Evolutionary conservation across 2,888 invertebrate species (phyloP), one percentile per base, ranked within the genome.

Genomic region (Dione juno): DNA sequence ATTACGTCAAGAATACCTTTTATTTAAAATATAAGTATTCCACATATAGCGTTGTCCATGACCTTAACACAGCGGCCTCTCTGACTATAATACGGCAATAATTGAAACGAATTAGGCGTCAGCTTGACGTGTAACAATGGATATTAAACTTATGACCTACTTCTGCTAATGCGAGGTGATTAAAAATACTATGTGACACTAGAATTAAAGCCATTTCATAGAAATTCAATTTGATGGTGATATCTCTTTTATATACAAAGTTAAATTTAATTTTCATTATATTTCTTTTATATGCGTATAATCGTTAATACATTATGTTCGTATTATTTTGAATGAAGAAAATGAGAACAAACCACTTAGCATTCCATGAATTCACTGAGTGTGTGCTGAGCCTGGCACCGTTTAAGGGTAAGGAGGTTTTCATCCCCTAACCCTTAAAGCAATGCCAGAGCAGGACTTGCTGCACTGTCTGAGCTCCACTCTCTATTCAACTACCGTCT

Each of bases 41-140:
- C 19, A 6, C 19, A 19, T 19, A 50, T 10, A 19, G 16, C 16
- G 10, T 10, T 19, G 16, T 9, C 48, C 16, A 9, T 10, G 16
- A 11, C 19, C 50, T 50, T 11, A 5, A 54, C 35, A 37, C 54
- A 35, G 35, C 54, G n/a, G 54, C 0, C 54, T 37, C 54, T 28
- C 11, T 37, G 54, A 37, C 54, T 54, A 54, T 37, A 37, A 61
- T 28, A 43, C 59, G 59, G 21, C 28, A n/a, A 28, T 61, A 61
- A 61, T 61, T 61, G 43, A 61, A 61, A 61, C 43, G 59, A 61
- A 61, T 61, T 28, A 45, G 59, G 28, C 59, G 43, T 59, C 41
- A 61, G 59, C 59, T 61, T 61, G 59, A 61, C 21, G 28, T 61
- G 10, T 43, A n/a, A 61, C n/a, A 61, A 59, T 43, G 41, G 41